A percentile compares a stretch with the other conserved stretches of the same genome.
These are phyloP conservation scores for Lanius ludovicianus DNA, from an alignment of 2,113 vertebrate genomes.

Conservation along the genomic window DNA sequence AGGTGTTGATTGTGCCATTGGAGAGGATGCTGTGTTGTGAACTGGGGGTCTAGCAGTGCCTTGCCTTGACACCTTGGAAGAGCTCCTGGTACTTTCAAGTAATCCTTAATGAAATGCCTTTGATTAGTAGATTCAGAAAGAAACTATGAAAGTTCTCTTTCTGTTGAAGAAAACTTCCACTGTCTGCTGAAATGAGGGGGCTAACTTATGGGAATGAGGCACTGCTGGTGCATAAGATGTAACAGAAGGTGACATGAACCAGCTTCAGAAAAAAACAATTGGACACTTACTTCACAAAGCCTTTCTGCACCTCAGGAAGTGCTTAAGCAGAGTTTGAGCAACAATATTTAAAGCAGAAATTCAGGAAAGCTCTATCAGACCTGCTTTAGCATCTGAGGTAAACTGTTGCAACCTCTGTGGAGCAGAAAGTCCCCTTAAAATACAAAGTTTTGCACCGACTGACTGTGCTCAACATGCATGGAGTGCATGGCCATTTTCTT, in stretches of 20 bases:
- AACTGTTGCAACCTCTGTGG: not conserved
- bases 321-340: not conserved
- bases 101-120: not conserved
- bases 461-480: accelerated
- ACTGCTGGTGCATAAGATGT: not conserved
- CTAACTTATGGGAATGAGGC: not conserved
- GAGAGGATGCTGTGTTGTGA: not conserved
- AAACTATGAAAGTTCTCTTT: not conserved
- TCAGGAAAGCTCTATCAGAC: not conserved
- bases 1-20: not conserved
- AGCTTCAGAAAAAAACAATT: not conserved
- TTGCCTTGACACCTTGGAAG: not conserved
- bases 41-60: not conserved
- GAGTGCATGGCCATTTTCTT: not conserved
- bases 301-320: not conserved
- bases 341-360: not conserved
- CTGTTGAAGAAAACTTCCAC: not conserved
- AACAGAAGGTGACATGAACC: not conserved
- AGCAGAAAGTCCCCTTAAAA: not conserved
- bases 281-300: not conserved
- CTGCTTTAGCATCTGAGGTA: not conserved
- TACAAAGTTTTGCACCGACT: accelerated
- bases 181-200: not conserved
- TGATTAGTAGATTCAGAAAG: not conserved
- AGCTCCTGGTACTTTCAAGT: not conserved